Percentiles rank a stretch among this genome's conserved stretches.
These are phyloP conservation scores for Druceiella hillmani DNA, from an alignment of 2,888 invertebrate genomes.

Conservation along the genomic window DNA sequence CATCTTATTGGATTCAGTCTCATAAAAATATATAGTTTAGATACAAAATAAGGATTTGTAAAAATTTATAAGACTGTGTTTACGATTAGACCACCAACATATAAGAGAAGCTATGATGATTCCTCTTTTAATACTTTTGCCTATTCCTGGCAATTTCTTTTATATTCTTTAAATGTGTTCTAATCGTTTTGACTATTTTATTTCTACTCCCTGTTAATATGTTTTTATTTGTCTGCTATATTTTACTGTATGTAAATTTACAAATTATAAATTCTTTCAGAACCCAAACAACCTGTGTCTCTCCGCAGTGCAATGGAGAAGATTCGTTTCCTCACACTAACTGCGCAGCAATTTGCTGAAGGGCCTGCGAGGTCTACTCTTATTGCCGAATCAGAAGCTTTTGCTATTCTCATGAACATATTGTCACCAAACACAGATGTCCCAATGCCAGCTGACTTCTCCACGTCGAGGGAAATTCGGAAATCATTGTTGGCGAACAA, in stretches of 20 bases:
- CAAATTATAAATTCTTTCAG: not conserved
- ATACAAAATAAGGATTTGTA: too few relatives aligned
- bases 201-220: too few relatives aligned
- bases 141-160: too few relatives aligned
- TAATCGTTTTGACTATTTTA: too few relatives aligned
- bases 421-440: constrained; percentile 62
- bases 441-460: constrained; percentile 71
- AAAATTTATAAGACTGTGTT: too few relatives aligned
- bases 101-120: too few relatives aligned
- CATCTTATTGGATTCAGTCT: too few relatives aligned
- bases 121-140: too few relatives aligned
- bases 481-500: constrained; percentile 34
- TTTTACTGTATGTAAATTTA: not conserved
- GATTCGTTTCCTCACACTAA: constrained; percentile 73
- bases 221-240: not conserved
- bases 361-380: constrained; percentile 73
- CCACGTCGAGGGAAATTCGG: constrained; percentile 46
- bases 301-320: constrained; percentile 66
- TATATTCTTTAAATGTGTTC: too few relatives aligned
- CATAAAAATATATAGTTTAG: too few relatives aligned
- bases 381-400: constrained; percentile 70
- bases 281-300: constrained; percentile 30
- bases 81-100: too few relatives aligned
- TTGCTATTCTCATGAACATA: constrained; percentile 78
- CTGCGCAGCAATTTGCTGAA: constrained; percentile 78